Percentiles rank a stretch among this genome's conserved stretches.
Conservation (phyloP, 2,113 vertebrate genomes). For the Cettia cetti region DNA sequence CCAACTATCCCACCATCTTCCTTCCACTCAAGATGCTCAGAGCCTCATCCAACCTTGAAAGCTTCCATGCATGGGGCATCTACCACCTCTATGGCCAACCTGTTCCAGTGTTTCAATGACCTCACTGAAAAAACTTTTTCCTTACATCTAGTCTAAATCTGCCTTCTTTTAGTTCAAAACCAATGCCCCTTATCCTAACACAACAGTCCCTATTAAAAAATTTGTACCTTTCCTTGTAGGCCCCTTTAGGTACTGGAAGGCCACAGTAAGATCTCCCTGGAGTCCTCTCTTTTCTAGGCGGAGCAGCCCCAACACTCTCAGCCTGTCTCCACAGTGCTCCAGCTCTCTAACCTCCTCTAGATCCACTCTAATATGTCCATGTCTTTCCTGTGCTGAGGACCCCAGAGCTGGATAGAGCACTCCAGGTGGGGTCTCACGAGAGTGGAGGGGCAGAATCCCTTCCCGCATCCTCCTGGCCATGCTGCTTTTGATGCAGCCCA, state of each 20-base stretch:
- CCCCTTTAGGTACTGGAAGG: not conserved
- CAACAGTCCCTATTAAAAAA: not conserved
- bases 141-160: not conserved
- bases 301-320: not conserved
- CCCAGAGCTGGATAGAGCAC: not conserved
- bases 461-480: rapidly evolving
- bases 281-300: not conserved
- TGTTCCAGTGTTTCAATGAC: not conserved
- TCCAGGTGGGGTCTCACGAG: not conserved
- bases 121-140: not conserved
- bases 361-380: not conserved
- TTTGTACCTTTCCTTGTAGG: not conserved
- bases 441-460: not conserved
- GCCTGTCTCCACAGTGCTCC: not conserved
- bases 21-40: not conserved
- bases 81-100: not conserved
- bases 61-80: not conserved
- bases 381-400: not conserved
- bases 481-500: not conserved
- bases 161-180: not conserved
- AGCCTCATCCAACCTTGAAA: not conserved
- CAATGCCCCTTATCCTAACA: too few relatives aligned
- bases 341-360: not conserved
- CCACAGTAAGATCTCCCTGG: not conserved
- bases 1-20: not conserved